phyloP scores from a whole-genome alignment of 2,888 invertebrate species.

The Clepsis dumicolana region DNA sequence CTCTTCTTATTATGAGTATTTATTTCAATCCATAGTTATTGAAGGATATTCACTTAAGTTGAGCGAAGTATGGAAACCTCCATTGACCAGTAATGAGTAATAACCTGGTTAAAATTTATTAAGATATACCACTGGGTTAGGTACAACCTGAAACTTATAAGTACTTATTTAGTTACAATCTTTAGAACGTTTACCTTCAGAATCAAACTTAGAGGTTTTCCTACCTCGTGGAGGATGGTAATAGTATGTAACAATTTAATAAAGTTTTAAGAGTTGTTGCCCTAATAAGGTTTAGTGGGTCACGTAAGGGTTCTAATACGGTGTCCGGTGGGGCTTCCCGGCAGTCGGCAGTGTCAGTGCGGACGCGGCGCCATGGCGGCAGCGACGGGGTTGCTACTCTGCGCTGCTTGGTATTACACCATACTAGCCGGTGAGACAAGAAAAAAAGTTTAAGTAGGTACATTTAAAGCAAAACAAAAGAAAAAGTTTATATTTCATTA shows the following conservation, averaged over 20 bases:
- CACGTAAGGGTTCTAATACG: slow-evolving; percentile 74
- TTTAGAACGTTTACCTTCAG: background rate
- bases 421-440: slow-evolving; percentile 72
- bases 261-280: slow-evolving; percentile 39
- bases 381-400: slow-evolving; percentile 71
- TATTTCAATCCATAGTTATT: too few species aligned
- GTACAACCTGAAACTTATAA: too few species aligned
- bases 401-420: slow-evolving; percentile 78
- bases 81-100: too few species aligned
- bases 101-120: too few species aligned
- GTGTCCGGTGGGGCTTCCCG: slow-evolving; percentile 67
- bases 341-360: slow-evolving; percentile 56
- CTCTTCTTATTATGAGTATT: too few species aligned
- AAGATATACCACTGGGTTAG: too few species aligned
- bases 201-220: slow-evolving; percentile 25
- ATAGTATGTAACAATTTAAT: slow-evolving; percentile 17
- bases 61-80: too few species aligned
- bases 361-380: slow-evolving; percentile 68
- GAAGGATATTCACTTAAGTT: too few species aligned
- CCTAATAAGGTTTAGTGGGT: slow-evolving; percentile 66
- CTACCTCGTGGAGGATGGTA: slow-evolving; percentile 1
- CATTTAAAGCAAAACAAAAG: background rate
- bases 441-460: too few species aligned
- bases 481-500: slow-evolving; percentile 45
- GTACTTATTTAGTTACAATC: background rate